Percentiles rank a stretch among this genome's conserved stretches.
Conservation (phyloP, 2,113 vertebrate species). For the Menura novaehollandiae region DNA sequence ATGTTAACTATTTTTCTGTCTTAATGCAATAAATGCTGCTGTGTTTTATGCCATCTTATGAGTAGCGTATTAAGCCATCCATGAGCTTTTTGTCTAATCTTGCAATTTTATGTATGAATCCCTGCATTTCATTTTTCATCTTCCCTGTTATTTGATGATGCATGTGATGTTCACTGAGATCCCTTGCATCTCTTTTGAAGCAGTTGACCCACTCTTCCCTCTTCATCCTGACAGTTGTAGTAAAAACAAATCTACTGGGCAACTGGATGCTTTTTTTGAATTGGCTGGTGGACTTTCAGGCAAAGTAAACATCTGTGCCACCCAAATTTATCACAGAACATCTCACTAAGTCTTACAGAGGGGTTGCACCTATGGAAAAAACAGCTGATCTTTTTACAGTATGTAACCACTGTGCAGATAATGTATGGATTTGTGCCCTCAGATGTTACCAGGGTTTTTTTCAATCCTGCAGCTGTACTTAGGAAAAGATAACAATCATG, state of each 20-base stretch:
- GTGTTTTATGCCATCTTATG: background rate
- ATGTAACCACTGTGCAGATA: background rate
- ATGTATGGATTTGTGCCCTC: background rate
- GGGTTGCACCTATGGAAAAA: background rate
- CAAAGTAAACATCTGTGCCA: background rate
- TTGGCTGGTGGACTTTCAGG: background rate
- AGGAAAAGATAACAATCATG: background rate
- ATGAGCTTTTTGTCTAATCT: background rate
- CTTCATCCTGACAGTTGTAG: background rate
- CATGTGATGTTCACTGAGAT: background rate
- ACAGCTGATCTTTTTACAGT: background rate
- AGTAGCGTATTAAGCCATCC: background rate
- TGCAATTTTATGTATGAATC: background rate
- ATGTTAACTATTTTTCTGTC: background rate
- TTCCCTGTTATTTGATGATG: background rate
- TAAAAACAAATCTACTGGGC: background rate
- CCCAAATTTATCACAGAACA: background rate
- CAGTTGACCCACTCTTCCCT: background rate
- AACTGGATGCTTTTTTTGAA: background rate
- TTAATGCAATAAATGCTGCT: background rate
- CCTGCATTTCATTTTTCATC: background rate
- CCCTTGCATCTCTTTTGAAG: background rate
- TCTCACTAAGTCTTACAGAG: background rate
- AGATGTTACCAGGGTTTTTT: background rate
- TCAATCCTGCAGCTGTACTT: background rate